phyloP scores from a whole-genome alignment of 2,888 invertebrate species.

The Hofmannophila pseudospretella region DNA sequence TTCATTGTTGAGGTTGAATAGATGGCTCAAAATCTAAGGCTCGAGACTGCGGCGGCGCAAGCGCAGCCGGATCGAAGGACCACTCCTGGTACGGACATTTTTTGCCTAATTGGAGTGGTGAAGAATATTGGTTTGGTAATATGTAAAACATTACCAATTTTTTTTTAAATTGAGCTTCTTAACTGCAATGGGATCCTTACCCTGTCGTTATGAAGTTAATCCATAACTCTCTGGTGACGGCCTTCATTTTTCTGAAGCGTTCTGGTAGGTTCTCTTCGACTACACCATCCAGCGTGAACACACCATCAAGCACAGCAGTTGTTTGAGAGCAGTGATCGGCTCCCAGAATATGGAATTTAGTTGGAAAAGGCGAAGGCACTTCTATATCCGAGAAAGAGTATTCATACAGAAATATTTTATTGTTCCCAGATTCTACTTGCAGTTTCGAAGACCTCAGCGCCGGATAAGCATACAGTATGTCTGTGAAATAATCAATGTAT shows the following conservation, averaged over 20 bases:
- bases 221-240: constrained; percentile 29
- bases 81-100: no score
- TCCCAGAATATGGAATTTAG: constrained; percentile 18
- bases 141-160: no score
- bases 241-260: constrained; percentile 22
- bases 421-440: constrained; percentile 25
- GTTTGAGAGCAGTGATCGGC: constrained; percentile 32
- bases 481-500: constrained; percentile 33
- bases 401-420: constrained; percentile 32
- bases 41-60: no score
- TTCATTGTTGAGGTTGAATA: no score
- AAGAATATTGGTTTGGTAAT: no score
- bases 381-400: constrained; percentile 28
- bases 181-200: no score
- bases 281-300: not conserved
- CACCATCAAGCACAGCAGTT: constrained; percentile 22
- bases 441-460: constrained; percentile 23
- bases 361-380: constrained; percentile 13
- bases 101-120: no score
- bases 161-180: no score
- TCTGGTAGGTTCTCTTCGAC: constrained; percentile 15
- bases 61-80: no score
- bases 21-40: no score
- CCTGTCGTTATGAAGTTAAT: constrained; percentile 36
- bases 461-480: constrained; percentile 25